Base-by-base conservation (phyloP, 1,140 invertebrate species). In the Orius insidiosus region DNA sequence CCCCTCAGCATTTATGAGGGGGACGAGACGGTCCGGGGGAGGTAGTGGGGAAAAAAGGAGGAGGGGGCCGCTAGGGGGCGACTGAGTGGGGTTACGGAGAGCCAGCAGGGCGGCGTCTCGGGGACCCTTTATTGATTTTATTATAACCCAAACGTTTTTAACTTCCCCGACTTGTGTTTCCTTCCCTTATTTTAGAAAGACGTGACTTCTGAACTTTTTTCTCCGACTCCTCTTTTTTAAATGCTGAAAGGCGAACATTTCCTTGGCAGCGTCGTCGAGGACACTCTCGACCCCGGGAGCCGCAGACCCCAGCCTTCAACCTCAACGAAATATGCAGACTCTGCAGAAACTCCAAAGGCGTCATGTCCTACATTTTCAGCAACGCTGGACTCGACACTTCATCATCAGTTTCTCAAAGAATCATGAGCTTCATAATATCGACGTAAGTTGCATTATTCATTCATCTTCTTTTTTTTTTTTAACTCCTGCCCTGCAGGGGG, bases 281-380 rank as follows among this genome's bases (percentile, higher is more conserved):
- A 15, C 14, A 37, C 35, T 9, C 11, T 11, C n/a, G 35, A 15
- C 14, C 35, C 11, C 11, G 11, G 35, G 35, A 13, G 14, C 11
- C 11, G 3, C 11, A 37, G 5, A 15, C 11, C 35, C 35, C 11
- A 30, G 31, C 24, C 41, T 36, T 51, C 14, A 49, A 53, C 33
- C 24, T 55, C 10, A 33, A 51, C 18, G 46, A 53, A 46, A 53
- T 53, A 31, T 55, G 54, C 24, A 38, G 54, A 11, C 46, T 55
- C 5, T 55, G 54, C 32, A 40, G 53, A 9, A 40, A 36, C n/a
- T 33, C 52, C 1, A 45, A 48, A 14, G 49, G 49, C 10, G 46
- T 50, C 16, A 52, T 55, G 50, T 48, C 50, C n/a, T 47, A 53
- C 30, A 55, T 55, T 32, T 55, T 52, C 44, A 48, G 46, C 15